Base-by-base conservation (phyloP, 1,140 invertebrate genomes). In the Colletes latitarsis region DNA sequence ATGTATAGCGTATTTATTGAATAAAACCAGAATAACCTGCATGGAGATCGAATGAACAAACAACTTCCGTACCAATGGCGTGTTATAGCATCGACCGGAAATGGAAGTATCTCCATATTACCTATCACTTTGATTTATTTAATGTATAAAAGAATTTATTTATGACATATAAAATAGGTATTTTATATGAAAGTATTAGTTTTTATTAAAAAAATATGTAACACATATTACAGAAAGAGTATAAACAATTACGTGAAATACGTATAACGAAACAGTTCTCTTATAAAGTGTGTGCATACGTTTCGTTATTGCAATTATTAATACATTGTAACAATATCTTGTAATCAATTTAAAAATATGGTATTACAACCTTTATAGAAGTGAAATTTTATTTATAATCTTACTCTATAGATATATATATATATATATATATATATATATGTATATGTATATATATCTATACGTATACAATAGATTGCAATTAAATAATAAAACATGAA, bases 401-500 rank as follows among this genome's bases (percentile, higher is more conserved):
- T 52, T 15, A 53, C 5, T 39, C 17, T 17, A 15, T 19, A 64
- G 8, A 14, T 53, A 49, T 67, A 2, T 57, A 30, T 46, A 6
- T 6, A 46, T 46, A 46, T 41, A 63, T 53, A 62, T 41, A 6
- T 41, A 41, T 63, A 43, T 43, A 43, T 63, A 17, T 30, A 52
- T 43, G 43, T 43, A 52, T 39, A 52, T 6, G 17, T 52, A 63
- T 17, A 17, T 6, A 60, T n/a, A 58, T 70, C 41, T 39, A 63
- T 19, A 10, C 19, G 3, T 8, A 67, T 58, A 15, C 9, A 21
- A 43, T 19, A 46, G n/a, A 57, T 76, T 66, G 39, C 9, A 67
- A 21, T 76, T 55, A 76, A 74, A 57, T 57, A 76, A 21, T 41
- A 76, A 46, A 76, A 21, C 4, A 21, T 46, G 30, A 57, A 64